Evolutionary conservation across 1,140 invertebrate genomes (phyloP).

Genomic region (Lepidotrigona ventralis): DNA sequence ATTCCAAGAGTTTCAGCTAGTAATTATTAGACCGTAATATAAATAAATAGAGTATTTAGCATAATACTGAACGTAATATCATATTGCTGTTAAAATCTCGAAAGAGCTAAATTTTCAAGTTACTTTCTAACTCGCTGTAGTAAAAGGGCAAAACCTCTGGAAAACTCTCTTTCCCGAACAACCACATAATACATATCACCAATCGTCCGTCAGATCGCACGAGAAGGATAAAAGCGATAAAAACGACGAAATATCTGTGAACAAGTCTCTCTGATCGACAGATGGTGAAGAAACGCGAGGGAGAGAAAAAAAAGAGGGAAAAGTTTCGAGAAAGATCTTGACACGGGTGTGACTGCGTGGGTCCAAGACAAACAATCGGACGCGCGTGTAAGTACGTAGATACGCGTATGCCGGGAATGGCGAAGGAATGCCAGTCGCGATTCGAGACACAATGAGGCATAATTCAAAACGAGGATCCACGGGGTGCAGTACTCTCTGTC

Average conservation of each 20-base stretch:
- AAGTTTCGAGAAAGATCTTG: neutral
- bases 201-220: too few species aligned
- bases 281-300: neutral
- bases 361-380: conserved; percentile 28
- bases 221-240: neutral
- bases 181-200: neutral
- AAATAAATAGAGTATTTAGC: too few species aligned
- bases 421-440: conserved; percentile 11
- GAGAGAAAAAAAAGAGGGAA: neutral
- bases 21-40: too few species aligned
- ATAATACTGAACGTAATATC: too few species aligned
- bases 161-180: too few species aligned
- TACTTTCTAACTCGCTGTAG: too few species aligned
- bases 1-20: too few species aligned
- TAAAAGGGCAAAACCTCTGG: too few species aligned
- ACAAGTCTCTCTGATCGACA: neutral
- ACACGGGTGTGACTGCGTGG: conserved; percentile 22
- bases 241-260: neutral
- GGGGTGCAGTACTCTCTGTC: neutral
- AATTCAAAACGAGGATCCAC: conserved; percentile 39
- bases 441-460: conserved; percentile 33
- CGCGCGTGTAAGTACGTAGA: too few species aligned
- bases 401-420: conserved; percentile 10
- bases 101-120: too few species aligned
- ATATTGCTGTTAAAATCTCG: too few species aligned